Base-by-base conservation (phyloP, 1,140 invertebrate genomes). In the Lepidostoma basale region DNA sequence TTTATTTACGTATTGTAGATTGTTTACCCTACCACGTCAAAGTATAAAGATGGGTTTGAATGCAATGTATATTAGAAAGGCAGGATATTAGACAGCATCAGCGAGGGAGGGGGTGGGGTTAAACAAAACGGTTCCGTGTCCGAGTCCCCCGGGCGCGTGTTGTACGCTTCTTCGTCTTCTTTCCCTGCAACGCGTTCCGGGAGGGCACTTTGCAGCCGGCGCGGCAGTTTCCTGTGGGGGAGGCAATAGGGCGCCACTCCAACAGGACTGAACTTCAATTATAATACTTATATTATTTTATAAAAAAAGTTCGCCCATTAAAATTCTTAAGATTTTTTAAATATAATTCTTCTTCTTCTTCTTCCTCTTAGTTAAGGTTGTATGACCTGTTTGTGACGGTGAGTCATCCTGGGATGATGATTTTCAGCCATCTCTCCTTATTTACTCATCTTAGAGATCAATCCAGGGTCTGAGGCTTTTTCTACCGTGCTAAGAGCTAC, bases 171-270 rank as follows among this genome's bases (percentile, higher is more conserved):
- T n/a, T n/a, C n/a, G n/a, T n/a, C n/a, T n/a, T n/a, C n/a, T n/a
- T n/a, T n/a, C n/a, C n/a, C n/a, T n/a, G n/a, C n/a, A n/a, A n/a
- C n/a, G n/a, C n/a, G n/a, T n/a, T n/a, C n/a, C 33, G 14, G 26
- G 16, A 56, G 52, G 52, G 52, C 26, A 56, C 52, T 56, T 56
- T 33, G 52, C 28, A 36, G 28, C 12, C 52, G 52, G 52, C 52
- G 47, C 47, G 28, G n/a, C 28, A 14, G 52, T 56, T 54, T 56
- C 52, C 52, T 36, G 14, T 36, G 10, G 14, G 20, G 44, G 44
- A 23, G 44, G 20, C 14, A 10, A 20, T 16, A 33, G 30, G 26
- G 30, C 52, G 14, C 52, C 26, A 47, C 44, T 10, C 44, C 12
- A 18, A 47, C 8, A 47, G 18, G 16, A 22, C 12, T 47, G 44